Evolutionary conservation across 2,888 invertebrate species (phyloP).

Genomic region (Octodonta nipae): DNA sequence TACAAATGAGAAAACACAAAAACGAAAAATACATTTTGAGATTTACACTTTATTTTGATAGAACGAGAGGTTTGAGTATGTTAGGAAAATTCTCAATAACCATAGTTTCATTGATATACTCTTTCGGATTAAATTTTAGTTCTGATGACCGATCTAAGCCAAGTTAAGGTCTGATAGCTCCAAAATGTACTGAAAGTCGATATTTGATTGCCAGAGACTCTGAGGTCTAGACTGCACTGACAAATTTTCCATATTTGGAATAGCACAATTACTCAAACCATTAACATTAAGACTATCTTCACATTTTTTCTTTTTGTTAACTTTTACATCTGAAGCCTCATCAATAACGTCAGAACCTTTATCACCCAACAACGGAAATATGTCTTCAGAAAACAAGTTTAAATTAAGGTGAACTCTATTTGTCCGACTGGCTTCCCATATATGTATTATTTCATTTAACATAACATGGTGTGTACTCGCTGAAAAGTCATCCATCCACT

Average conservation of each 20-base stretch:
- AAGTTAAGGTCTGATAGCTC: conserved; percentile 43
- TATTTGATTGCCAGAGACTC: conserved; percentile 10
- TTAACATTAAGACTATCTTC: conserved; percentile 9
- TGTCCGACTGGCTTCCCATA: conserved; percentile 63
- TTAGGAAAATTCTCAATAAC: conserved; percentile 47
- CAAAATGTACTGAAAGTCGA: conserved; percentile 40
- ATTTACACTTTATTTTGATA: too few relatives aligned
- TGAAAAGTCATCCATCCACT: conserved; percentile 65
- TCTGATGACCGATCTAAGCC: conserved; percentile 47
- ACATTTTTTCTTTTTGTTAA: conserved; percentile 19
- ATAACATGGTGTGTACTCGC: conserved; percentile 57
- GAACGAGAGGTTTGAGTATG: too few relatives aligned
- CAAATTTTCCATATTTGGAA: conserved; percentile 15
- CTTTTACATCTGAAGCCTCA: conserved; percentile 9
- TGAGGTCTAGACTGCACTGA: conserved; percentile 15
- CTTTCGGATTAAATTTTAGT: conserved; percentile 48
- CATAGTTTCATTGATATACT: conserved; percentile 57
- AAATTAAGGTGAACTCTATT: conserved; percentile 71
- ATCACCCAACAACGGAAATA: conserved; percentile 67
- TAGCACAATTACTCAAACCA: background rate
- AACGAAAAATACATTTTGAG: too few relatives aligned
- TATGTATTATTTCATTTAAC: conserved; percentile 59
- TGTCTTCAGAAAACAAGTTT: conserved; percentile 56
- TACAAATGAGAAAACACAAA: too few relatives aligned
- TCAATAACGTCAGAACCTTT: conserved; percentile 29